These are phyloP conservation scores for Proisotoma minuta DNA, from an alignment of 2,888 invertebrate species.

Conservation along the genomic window DNA sequence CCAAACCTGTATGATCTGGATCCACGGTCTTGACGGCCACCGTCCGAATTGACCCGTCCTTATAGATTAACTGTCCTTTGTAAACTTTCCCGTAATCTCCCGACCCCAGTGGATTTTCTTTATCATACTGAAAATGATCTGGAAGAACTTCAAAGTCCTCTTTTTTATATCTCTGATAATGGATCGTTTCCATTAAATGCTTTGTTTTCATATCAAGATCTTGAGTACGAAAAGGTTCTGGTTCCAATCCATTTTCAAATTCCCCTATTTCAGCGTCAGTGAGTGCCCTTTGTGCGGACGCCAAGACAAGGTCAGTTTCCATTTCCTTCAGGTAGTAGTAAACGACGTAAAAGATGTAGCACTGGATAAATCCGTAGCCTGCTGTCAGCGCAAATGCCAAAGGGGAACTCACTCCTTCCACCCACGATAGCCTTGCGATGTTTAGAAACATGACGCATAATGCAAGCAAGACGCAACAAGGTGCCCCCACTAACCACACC, in stretches of 20 bases:
- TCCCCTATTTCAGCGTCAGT: not conserved
- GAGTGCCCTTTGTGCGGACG: not conserved
- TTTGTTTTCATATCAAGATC: not conserved
- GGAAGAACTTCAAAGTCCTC: slow-evolving; percentile 2
- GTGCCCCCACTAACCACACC: not conserved
- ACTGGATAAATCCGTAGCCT: not conserved
- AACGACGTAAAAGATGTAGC: not conserved
- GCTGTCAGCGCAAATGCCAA: not conserved
- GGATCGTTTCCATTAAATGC: not conserved
- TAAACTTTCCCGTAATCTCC: slow-evolving; percentile 8
- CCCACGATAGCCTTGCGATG: not conserved
- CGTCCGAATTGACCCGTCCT: not conserved
- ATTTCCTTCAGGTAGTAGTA: not conserved
- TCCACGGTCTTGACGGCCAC: slow-evolving; percentile 7
- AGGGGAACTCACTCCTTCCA: not conserved
- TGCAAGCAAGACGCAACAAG: not conserved
- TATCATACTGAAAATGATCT: not conserved
- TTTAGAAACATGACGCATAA: not conserved
- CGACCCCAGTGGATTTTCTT: not conserved
- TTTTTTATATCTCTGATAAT: slow-evolving; percentile 1
- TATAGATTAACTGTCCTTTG: not conserved
- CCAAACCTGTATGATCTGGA: not conserved
- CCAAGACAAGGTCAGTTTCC: not conserved
- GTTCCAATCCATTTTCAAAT: not conserved
- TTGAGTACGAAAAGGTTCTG: not conserved